A percentile compares a stretch with the other conserved stretches of the same genome.
These are phyloP conservation scores for Cistogaster globosa DNA, from an alignment of 2,888 invertebrate genomes.

Conservation along the genomic window DNA sequence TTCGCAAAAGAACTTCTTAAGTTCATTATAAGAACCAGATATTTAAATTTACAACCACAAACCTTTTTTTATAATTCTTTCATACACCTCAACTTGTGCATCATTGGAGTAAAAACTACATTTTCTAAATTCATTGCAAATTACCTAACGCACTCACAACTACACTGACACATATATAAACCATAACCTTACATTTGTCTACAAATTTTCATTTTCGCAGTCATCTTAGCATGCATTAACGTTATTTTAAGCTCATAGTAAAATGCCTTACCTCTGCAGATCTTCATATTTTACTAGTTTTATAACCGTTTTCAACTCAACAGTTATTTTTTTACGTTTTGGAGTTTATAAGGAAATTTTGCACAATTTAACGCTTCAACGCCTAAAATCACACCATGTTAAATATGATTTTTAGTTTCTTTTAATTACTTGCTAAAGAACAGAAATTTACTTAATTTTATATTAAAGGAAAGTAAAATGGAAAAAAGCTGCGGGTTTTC, in stretches of 20 bases:
- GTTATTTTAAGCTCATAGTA: conserved; percentile 23
- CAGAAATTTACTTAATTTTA: neutral
- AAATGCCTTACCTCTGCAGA: neutral
- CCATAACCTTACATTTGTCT: neutral
- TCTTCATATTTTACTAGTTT: conserved; percentile 20
- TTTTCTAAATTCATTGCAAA: too few relatives aligned
- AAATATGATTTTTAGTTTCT: conserved; percentile 50
- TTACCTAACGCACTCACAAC: neutral
- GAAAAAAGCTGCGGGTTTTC: too few relatives aligned
- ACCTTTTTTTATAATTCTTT: too few relatives aligned
- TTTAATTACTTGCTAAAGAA: neutral
- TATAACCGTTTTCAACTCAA: conserved; percentile 2
- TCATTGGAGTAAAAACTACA: too few relatives aligned
- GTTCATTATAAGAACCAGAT: too few relatives aligned
- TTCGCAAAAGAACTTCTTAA: too few relatives aligned
- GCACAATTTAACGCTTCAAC: conserved; percentile 75
- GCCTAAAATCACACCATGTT: conserved; percentile 73
- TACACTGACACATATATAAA: neutral
- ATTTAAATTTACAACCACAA: too few relatives aligned
- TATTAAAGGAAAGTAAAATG: neutral
- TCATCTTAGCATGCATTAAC: neutral
- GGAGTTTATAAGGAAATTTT: conserved; percentile 53
- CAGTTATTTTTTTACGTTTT: conserved; percentile 35
- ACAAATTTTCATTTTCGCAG: neutral
- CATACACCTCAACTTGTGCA: too few relatives aligned